These are phyloP conservation scores for Autographa gamma DNA, from an alignment of 2,888 invertebrate genomes.

Conservation along the genomic window DNA sequence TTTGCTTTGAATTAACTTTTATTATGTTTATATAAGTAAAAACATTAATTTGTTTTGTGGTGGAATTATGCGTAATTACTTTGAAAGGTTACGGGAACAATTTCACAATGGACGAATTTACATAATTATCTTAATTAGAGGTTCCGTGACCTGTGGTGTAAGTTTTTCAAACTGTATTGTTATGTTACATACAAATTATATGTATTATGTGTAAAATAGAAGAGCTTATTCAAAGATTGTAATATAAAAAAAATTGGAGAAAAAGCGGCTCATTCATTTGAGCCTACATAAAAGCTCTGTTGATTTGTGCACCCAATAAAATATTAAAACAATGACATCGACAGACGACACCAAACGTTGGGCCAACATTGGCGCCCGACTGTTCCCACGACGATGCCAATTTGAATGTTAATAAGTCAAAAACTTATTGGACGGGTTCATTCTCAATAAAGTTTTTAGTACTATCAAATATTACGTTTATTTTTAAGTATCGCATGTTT, in stretches of 20 bases:
- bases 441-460: slow-evolving; percentile 17
- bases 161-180: background rate
- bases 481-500: background rate
- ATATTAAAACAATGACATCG: background rate
- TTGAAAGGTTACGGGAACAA: slow-evolving; percentile 5
- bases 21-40: slow-evolving; percentile 16
- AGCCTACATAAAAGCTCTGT: background rate
- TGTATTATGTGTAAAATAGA: too few species aligned
- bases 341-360: background rate
- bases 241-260: too few species aligned
- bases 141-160: slow-evolving; percentile 4
- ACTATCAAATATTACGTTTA: background rate
- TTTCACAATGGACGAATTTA: slow-evolving; percentile 21
- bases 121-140: slow-evolving; percentile 19
- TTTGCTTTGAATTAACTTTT: background rate
- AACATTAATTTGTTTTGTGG: slow-evolving; percentile 1
- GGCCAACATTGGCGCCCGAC: slow-evolving; percentile 3
- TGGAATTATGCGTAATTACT: slow-evolving; percentile 9
- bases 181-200: too few species aligned
- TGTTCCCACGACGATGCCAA: slow-evolving; percentile 23
- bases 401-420: slow-evolving; percentile 36
- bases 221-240: too few species aligned
- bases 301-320: background rate
- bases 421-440: slow-evolving; percentile 28
- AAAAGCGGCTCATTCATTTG: too few species aligned